Evolutionary conservation across 1,140 invertebrate species (phyloP).

Genomic region (Trypoxylus dichotomus): DNA sequence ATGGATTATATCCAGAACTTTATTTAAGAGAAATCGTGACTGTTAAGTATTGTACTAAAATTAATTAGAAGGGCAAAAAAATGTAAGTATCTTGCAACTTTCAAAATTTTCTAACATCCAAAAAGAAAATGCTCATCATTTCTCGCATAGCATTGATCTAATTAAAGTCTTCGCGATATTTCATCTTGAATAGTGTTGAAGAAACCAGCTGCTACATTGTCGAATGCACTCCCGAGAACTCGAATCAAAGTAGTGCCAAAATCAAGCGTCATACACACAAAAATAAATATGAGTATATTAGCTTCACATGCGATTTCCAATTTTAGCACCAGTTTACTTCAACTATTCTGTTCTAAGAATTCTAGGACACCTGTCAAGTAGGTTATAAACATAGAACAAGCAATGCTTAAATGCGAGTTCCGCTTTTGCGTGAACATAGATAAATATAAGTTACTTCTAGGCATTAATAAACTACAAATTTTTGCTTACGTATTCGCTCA

Average conservation of each 20-base stretch:
- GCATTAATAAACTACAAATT: no score
- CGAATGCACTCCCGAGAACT: background rate
- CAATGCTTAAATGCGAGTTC: background rate
- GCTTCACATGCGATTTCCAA: background rate
- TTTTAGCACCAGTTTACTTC: background rate
- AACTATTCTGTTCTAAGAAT: background rate
- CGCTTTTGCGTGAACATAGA: no score
- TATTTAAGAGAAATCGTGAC: no score
- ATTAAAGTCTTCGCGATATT: background rate
- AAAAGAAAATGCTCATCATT: no score
- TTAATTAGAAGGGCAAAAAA: no score
- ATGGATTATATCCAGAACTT: no score
- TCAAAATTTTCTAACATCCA: no score
- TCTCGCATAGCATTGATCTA: background rate
- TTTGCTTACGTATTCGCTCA: no score
- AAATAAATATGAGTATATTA: slow-evolving; percentile 12
- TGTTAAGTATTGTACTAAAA: no score
- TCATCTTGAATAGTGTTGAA: background rate
- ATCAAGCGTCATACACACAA: background rate
- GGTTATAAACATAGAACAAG: background rate
- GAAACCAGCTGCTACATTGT: background rate
- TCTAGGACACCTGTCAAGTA: background rate
- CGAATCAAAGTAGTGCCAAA: background rate
- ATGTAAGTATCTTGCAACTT: no score
- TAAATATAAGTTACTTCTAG: no score